These are phyloP conservation scores for Capreolus pygargus DNA, from an alignment of 2,113 vertebrate species.

Conservation along the genomic window DNA sequence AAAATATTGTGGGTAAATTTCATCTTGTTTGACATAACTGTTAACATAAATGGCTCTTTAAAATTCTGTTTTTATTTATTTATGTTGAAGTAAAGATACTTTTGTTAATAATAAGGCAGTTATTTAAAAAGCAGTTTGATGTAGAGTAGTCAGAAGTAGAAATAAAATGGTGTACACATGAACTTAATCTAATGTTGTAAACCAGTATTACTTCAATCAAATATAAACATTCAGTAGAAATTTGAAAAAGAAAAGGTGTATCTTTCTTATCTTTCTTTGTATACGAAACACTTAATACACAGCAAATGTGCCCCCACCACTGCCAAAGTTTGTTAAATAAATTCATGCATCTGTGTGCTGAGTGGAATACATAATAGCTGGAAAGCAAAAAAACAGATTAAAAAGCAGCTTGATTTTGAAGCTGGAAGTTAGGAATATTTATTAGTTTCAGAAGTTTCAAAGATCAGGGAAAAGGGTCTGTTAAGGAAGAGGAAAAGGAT, in stretches of 20 bases:
- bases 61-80: neutral
- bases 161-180: neutral
- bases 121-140: neutral
- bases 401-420: neutral
- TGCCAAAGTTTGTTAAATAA: neutral
- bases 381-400: neutral
- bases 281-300: neutral
- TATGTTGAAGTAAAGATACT: neutral
- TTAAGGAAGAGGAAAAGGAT: slow-evolving; percentile 25
- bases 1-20: slow-evolving; percentile 13
- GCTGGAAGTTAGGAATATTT: neutral
- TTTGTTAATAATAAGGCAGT: neutral
- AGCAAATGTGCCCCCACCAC: neutral
- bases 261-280: neutral
- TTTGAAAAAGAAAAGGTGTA: neutral
- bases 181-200: neutral
- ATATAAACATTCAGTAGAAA: neutral
- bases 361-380: neutral
- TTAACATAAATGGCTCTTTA: neutral
- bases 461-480: neutral
- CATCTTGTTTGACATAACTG: neutral
- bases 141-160: neutral
- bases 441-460: neutral
- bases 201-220: neutral
- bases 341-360: neutral